A percentile compares a stretch with the other conserved stretches of the same genome.
Conservation (phyloP, 2,888 invertebrate genomes). For the Embidobia sp. region DNA sequence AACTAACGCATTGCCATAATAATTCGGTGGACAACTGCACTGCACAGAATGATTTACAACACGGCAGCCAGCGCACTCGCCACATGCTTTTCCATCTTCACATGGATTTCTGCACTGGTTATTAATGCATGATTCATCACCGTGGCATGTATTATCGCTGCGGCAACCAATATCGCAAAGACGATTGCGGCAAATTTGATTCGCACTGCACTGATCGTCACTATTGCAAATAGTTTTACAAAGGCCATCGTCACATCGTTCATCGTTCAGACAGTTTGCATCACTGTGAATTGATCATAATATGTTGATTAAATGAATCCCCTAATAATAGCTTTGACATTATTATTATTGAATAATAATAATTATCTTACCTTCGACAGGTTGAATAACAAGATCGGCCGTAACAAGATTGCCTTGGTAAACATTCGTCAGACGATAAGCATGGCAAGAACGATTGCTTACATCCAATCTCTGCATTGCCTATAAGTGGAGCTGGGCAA, state of each 20-base stretch:
- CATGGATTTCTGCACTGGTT: constrained; percentile 94
- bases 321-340: no score
- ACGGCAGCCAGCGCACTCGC: constrained; percentile 91
- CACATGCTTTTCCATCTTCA: constrained; percentile 87
- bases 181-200: constrained; percentile 93
- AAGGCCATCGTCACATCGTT: constrained; percentile 91
- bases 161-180: constrained; percentile 94
- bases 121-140: constrained; percentile 89
- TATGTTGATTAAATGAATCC: no score
- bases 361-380: constrained; percentile 91
- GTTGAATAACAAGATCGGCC: constrained; percentile 89
- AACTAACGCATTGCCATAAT: constrained; percentile 90
- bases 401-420: constrained; percentile 88
- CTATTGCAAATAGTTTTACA: constrained; percentile 94
- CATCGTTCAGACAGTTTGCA: constrained; percentile 90
- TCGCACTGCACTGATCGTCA: constrained; percentile 89
- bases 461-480: constrained; percentile 89
- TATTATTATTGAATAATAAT: no score
- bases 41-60: constrained; percentile 92
- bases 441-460: constrained; percentile 87
- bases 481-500: constrained; percentile 88
- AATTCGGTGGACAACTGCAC: constrained; percentile 92
- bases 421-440: constrained; percentile 86
- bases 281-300: constrained; percentile 87
- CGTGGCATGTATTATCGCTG: constrained; percentile 90